These are phyloP conservation scores for Calyptommatus sinebrachiatus DNA, from an alignment of 2,113 vertebrate species.

Conservation along the genomic window DNA sequence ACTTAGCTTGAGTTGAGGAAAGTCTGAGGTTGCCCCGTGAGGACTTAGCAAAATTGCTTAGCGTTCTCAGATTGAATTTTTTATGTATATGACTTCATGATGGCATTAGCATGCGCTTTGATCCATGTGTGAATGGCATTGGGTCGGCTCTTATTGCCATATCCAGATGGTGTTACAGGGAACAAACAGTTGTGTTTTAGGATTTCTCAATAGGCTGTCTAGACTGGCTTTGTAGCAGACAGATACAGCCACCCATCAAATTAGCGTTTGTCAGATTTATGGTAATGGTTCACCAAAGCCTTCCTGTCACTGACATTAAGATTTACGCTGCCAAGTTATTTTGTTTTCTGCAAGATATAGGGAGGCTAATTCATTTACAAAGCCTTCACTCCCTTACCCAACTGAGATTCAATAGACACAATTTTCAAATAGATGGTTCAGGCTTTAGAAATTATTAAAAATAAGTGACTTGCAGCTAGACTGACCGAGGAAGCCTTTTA, in stretches of 20 bases:
- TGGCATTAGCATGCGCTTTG: conserved; percentile 85
- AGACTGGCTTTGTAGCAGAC: conserved; percentile 99
- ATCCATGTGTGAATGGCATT: conserved; percentile 89
- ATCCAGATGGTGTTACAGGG: conserved; percentile 97
- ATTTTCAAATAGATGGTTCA: conserved; percentile 15
- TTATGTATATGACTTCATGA: conserved; percentile 85
- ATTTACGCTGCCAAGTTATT: conserved; percentile 90
- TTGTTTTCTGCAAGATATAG: conserved; percentile 74
- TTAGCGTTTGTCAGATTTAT: conserved; percentile 99
- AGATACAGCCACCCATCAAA: conserved; percentile 99
- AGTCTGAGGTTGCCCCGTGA: conserved; percentile 79
- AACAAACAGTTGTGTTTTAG: conserved; percentile 95
- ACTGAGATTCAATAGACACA: conserved; percentile 15
- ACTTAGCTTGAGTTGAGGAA: conserved; percentile 73
- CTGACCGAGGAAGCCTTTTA: conserved; percentile 61
- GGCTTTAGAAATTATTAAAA: conserved; percentile 49
- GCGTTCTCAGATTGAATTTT: conserved; percentile 84
- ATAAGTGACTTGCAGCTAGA: conserved; percentile 60
- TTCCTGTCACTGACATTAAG: conserved; percentile 98
- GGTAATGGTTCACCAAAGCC: conserved; percentile 97
- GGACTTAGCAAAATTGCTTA: conserved; percentile 80
- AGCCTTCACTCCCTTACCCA: conserved; percentile 9
- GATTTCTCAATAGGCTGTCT: conserved; percentile 99
- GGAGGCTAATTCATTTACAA: conserved; percentile 64
- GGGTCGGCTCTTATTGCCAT: conserved; percentile 91